phyloP scores from a whole-genome alignment of 2,888 invertebrate genomes.

The Coleophora flavipennella region DNA sequence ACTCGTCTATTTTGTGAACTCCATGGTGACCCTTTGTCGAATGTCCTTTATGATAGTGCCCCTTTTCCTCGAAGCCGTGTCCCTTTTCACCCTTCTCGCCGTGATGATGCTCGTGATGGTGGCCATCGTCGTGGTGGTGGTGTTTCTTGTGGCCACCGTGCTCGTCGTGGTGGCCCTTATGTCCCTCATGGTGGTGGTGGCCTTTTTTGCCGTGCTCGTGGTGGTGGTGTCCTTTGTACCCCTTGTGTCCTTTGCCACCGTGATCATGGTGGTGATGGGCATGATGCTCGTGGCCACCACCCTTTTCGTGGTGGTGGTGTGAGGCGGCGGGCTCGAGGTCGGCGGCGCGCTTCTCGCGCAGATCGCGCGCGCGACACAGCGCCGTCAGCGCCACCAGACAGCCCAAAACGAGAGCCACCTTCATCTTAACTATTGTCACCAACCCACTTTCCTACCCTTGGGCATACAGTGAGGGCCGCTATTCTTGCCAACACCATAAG shows the following conservation, averaged over 20 bases:
- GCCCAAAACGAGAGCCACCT: conserved; percentile 39
- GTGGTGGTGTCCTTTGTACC: conserved; percentile 78
- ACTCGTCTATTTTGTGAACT: conserved; percentile 87
- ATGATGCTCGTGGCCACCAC: conserved; percentile 77
- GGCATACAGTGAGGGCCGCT: no score
- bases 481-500: no score
- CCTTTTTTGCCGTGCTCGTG: conserved; percentile 80
- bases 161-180: conserved; percentile 73
- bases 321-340: conserved; percentile 71
- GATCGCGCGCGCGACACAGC: conserved; percentile 49
- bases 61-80: conserved; percentile 66
- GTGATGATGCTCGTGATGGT: conserved; percentile 75
- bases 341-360: conserved; percentile 56
- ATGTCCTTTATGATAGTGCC: conserved; percentile 86
- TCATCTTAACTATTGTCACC: conserved; percentile 29
- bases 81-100: conserved; percentile 78
- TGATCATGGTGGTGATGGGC: conserved; percentile 75
- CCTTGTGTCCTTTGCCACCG: conserved; percentile 79
- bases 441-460: no score
- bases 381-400: conserved; percentile 48
- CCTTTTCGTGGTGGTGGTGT: conserved; percentile 51
- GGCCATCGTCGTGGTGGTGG: conserved; percentile 77
- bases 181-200: conserved; percentile 79
- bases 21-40: conserved; percentile 89
- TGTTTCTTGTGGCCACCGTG: conserved; percentile 76